Conservation (phyloP, 2,888 invertebrate species). For the Conus canariensis region DNA sequence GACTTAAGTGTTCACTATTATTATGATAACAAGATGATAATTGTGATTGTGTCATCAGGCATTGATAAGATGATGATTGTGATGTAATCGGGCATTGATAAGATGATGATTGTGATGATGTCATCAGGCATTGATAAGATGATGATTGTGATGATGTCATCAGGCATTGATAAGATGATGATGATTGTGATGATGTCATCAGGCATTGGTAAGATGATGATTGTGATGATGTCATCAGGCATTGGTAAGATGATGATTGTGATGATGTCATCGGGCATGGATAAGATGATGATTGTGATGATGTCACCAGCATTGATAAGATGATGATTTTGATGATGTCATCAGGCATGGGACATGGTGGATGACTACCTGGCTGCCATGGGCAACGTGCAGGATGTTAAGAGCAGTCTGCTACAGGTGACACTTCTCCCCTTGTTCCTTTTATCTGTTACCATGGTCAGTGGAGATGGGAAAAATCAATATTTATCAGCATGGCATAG, state of each 20-base stretch:
- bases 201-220: neutral
- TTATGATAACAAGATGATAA: no score
- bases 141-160: no score
- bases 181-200: no score
- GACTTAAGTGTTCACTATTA: no score
- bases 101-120: no score
- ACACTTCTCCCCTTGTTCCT: neutral
- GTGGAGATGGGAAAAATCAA: neutral
- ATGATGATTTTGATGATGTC: neutral
- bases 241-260: neutral
- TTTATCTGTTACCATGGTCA: neutral
- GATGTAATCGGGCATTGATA: no score
- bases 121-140: neutral
- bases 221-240: neutral
- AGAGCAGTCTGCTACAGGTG: conserved; percentile 66
- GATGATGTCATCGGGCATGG: neutral
- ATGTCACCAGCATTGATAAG: neutral
- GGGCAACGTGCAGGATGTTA: conserved; percentile 66
- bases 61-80: neutral
- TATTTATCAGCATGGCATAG: neutral
- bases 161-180: neutral
- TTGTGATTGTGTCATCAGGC: no score
- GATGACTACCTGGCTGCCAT: conserved; percentile 69
- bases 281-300: neutral
- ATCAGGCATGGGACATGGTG: conserved; percentile 70